Evolutionary conservation across 2,888 invertebrate species (phyloP).

Genomic region (Ptycholaimellus sp.): DNA sequence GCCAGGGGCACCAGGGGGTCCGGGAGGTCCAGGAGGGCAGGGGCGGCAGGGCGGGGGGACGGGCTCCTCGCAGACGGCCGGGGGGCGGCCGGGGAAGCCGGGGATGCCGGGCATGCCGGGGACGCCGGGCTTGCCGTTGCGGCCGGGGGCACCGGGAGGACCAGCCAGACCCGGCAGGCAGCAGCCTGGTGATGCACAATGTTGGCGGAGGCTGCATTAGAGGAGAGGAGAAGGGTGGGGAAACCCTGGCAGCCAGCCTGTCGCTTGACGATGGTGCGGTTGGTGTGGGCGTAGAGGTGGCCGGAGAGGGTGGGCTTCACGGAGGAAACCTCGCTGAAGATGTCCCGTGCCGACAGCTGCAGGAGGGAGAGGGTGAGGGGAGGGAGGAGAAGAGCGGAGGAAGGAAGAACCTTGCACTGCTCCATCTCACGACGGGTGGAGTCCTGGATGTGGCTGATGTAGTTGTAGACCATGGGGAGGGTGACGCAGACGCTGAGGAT

Average conservation of each 20-base stretch:
- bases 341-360: neutral
- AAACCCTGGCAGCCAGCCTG: neutral
- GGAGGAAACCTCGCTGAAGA: neutral
- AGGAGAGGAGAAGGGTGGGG: too few species aligned
- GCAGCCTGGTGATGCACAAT: constrained; percentile 1
- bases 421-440: constrained; percentile 1
- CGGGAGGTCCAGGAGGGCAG: constrained; percentile 3
- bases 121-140: too few species aligned
- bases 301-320: neutral
- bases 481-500: constrained; percentile 6
- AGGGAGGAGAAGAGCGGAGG: too few species aligned
- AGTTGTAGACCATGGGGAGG: constrained; percentile 3
- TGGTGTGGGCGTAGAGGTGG: neutral
- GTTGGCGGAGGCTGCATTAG: too few species aligned
- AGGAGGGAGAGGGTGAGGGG: too few species aligned
- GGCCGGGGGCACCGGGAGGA: constrained; percentile 4
- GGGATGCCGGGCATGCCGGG: constrained; percentile 6
- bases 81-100: constrained; percentile 5
- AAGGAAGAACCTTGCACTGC: constrained; percentile 5
- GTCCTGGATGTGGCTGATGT: constrained; percentile 1
- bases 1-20: neutral
- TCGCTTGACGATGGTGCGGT: neutral
- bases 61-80: neutral
- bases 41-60: neutral
- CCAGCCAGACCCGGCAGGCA: constrained; percentile 5